phyloP scores from a whole-genome alignment of 1,140 invertebrate species.

The Euschistus heros region DNA sequence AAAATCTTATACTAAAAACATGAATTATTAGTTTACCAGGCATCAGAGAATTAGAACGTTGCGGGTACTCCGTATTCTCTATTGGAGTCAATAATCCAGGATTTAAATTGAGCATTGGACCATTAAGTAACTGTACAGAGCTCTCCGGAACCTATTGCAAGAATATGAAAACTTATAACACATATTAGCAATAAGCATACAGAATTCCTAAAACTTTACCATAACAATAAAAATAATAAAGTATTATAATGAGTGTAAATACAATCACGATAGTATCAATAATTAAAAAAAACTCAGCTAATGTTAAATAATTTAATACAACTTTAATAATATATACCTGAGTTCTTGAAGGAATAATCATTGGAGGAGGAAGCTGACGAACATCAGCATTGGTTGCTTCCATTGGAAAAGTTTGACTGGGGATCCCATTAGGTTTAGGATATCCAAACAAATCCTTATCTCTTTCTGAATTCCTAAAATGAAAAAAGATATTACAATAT shows the following conservation, averaged over 20 bases:
- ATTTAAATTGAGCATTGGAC: conserved; percentile 13
- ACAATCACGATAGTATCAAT: neutral
- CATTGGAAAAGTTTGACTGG: neutral
- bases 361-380: neutral
- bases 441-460: conserved; percentile 9
- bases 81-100: conserved; percentile 3
- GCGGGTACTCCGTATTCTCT: neutral
- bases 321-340: neutral
- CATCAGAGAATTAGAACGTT: neutral
- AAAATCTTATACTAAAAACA: neutral
- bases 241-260: too few relatives aligned
- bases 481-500: too few relatives aligned
- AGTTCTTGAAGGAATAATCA: neutral
- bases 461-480: neutral
- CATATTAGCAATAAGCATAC: neutral
- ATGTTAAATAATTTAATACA: neutral
- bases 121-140: neutral
- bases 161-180: too few relatives aligned
- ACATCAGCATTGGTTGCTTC: neutral
- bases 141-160: conserved; percentile 13
- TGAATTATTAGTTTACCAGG: neutral
- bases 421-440: neutral
- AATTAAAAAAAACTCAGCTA: too few relatives aligned
- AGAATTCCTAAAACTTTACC: neutral
- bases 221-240: too few relatives aligned